Base-by-base conservation (phyloP, 1,140 invertebrate species). In the Platyscapa corneri region DNA sequence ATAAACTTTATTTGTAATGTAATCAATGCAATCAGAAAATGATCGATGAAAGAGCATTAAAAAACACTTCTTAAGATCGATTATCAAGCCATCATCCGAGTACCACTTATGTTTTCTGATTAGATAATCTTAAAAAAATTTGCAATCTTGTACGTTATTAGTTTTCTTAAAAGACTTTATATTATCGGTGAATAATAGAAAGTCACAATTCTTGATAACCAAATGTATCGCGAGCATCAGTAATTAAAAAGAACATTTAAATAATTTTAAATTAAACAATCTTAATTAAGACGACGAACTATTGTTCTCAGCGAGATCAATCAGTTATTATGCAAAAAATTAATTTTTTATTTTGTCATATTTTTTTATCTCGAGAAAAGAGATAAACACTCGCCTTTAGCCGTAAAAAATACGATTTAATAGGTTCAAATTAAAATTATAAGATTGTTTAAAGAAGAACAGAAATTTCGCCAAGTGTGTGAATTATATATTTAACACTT, bases 1-100 rank as follows among this genome's bases (percentile, higher is more conserved):
- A 42, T 42, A 74, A 5, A 74, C 23, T 74, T 74, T 74, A 74
- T 74, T 74, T 42, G 39, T 74, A 74, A 74, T 74, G n/a, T 42
- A 74, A 74, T 74, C 37, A 12, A 42, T 37, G 27, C n/a, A 39
- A 42, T 74, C 70, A n/a, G 37, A 27, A 74, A 42, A 39, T 5
- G 70, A 42, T 74, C 16, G 42, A 27, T 39, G 39, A 42, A 42
- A 42, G 30, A 74, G 3, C 23, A 1, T n/a, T 74, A 74, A 42
- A 74, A 74, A 42, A 42, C 34, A 74, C 42, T 74, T 74, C 37
- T 74, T 1, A 23, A 74, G 39, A 74, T 39, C 42, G 23, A 74
- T 39, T 74, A n/a, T 74, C 20, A 42, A 74, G 34, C 70, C 70
- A 42, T 42, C 37, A 74, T 12, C 23, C 70, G 42, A 74, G 70